These are phyloP conservation scores for Sorex maritimensis DNA, from an alignment of 2,797 vertebrate species.

Conservation along the genomic window DNA sequence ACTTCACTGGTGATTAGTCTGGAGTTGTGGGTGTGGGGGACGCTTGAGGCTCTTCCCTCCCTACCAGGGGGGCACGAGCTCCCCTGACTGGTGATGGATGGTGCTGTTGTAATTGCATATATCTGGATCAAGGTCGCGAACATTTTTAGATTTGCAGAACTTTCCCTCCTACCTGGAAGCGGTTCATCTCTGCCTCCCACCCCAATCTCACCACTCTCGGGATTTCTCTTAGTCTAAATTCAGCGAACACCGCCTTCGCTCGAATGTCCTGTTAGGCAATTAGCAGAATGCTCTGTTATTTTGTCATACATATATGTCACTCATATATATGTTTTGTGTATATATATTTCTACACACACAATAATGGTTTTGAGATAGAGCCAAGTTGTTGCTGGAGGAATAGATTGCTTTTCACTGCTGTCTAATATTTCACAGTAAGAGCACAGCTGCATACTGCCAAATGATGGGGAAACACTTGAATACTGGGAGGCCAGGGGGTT, in stretches of 20 bases:
- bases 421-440: neutral
- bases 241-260: neutral
- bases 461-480: too few species aligned
- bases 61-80: neutral
- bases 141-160: neutral
- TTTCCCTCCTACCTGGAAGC: neutral
- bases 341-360: too few species aligned
- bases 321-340: too few species aligned
- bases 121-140: neutral
- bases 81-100: neutral
- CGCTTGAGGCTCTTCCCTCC: too few species aligned
- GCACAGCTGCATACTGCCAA: neutral
- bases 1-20: neutral
- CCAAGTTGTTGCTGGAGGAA: neutral
- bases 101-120: neutral
- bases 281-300: too few species aligned
- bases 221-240: neutral
- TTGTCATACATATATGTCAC: too few species aligned
- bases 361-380: neutral
- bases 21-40: neutral
- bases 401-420: neutral
- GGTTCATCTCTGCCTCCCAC: neutral
- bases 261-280: neutral
- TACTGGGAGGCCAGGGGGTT: neutral
- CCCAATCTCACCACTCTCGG: neutral